Conservation (phyloP, 2,113 vertebrate species). For the Azemiops feae region DNA sequence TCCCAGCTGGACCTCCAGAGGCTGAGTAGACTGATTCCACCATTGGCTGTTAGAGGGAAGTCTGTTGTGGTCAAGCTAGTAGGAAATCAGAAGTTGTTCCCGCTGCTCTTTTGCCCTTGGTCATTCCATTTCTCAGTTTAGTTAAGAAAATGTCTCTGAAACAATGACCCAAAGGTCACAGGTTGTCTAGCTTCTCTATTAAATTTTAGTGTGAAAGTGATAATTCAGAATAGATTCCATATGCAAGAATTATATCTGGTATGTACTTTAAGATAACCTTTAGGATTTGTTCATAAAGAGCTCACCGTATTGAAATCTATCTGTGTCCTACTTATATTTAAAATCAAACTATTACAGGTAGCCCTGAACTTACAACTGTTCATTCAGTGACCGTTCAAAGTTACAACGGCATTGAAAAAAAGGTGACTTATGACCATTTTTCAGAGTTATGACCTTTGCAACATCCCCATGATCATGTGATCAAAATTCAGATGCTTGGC, state of each 20-base stretch:
- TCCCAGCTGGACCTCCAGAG: no score
- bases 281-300: neutral
- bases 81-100: no score
- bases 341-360: neutral
- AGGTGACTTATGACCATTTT: neutral
- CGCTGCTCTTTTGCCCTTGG: no score
- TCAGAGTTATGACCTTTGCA: neutral
- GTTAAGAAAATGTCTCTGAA: no score
- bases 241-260: neutral
- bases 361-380: neutral
- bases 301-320: neutral
- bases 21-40: no score
- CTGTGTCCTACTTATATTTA: neutral
- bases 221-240: neutral
- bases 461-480: neutral
- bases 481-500: neutral
- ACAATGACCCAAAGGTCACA: no score
- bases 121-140: no score
- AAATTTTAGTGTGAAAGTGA: neutral
- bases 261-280: neutral
- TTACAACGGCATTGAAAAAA: neutral
- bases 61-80: no score
- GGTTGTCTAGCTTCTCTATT: neutral
- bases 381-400: neutral
- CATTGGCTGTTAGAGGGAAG: no score